Percentiles rank a stretch among this genome's conserved stretches.
These are phyloP conservation scores for Uromys caudimaculatus DNA, from an alignment of 2,797 vertebrate species.

Conservation along the genomic window DNA sequence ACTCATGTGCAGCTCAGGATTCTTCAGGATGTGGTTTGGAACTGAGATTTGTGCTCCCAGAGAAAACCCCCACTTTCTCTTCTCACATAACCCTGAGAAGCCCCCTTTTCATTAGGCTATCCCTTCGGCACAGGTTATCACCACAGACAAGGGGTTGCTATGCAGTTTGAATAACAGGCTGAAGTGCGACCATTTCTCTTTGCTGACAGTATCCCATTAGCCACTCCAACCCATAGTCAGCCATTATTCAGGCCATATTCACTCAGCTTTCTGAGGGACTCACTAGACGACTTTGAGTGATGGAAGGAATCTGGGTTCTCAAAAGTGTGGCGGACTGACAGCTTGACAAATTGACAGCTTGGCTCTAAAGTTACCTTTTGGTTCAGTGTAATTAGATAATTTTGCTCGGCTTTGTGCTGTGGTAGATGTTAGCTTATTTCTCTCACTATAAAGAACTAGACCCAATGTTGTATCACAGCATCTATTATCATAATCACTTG, in stretches of 20 bases:
- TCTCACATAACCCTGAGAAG: background rate
- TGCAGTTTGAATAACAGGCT: constrained; percentile 76
- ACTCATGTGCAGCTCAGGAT: background rate
- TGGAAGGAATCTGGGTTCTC: constrained; percentile 60
- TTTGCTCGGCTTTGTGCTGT: constrained; percentile 72
- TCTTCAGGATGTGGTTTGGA: constrained; percentile 42
- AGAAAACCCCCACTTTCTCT: constrained; percentile 6
- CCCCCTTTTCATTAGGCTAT: constrained; percentile 60
- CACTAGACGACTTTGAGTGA: constrained; percentile 76
- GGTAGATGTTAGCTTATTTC: background rate
- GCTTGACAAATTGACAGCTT: constrained; percentile 67
- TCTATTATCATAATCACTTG: constrained; percentile 40
- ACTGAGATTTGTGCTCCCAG: background rate
- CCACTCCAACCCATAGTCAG: background rate
- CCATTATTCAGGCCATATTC: constrained; percentile 70
- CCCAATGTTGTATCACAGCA: constrained; percentile 22
- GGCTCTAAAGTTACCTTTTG: constrained; percentile 78
- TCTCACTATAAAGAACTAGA: constrained; percentile 56
- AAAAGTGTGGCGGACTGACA: constrained; percentile 74
- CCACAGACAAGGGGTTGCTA: constrained; percentile 54
- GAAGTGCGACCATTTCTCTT: constrained; percentile 77
- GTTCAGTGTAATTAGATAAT: constrained; percentile 72
- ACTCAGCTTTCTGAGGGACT: constrained; percentile 30
- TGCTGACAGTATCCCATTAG: constrained; percentile 70
- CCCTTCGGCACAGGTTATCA: constrained; percentile 8